Percentiles rank a stretch among this genome's conserved stretches.
These are phyloP conservation scores for Drosophila emarginata DNA, from an alignment of 2,888 invertebrate genomes.

Conservation along the genomic window DNA sequence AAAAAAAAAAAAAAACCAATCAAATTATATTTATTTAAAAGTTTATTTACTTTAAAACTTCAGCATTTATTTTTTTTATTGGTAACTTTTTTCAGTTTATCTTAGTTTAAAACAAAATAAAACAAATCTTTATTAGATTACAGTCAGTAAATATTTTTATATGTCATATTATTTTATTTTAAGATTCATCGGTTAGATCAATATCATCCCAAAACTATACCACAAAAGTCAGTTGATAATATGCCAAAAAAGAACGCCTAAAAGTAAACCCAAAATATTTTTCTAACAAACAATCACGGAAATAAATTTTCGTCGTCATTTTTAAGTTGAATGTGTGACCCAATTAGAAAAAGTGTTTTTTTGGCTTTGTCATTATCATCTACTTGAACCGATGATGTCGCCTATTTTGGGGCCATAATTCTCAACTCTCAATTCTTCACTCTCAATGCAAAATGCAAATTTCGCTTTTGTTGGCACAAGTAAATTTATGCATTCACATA, in stretches of 20 bases:
- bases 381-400: neutral
- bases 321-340: neutral
- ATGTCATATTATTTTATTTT: no score
- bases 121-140: no score
- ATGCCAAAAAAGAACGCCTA: neutral
- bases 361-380: neutral
- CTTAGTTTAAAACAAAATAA: no score
- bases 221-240: neutral
- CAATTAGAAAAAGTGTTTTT: neutral
- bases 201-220: neutral
- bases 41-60: no score
- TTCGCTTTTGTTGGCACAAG: constrained; percentile 1
- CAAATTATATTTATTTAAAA: no score
- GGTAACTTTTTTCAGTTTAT: no score
- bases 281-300: neutral
- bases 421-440: neutral
- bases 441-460: constrained; percentile 14
- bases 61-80: no score
- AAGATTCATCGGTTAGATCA: no score
- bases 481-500: constrained; percentile 5
- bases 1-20: no score
- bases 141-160: no score
- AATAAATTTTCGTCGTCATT: neutral
- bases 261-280: neutral
- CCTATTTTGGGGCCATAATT: constrained; percentile 7